Evolutionary conservation across 1,140 invertebrate genomes (phyloP).

Genomic region (Drosophila albomicans): DNA sequence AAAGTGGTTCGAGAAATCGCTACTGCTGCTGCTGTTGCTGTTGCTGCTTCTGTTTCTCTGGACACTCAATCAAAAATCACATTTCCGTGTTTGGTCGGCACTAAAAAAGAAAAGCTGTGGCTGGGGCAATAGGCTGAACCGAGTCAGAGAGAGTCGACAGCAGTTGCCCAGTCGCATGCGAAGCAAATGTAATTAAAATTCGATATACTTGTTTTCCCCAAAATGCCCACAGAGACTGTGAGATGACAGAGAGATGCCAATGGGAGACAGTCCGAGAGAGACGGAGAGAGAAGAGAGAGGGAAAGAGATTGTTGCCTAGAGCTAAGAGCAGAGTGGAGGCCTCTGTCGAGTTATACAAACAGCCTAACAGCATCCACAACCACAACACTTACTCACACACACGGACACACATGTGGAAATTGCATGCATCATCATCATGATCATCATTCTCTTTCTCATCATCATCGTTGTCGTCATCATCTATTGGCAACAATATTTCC

Average conservation of each 20-base stretch:
- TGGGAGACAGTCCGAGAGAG: neutral
- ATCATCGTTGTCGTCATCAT: slow-evolving; percentile 50
- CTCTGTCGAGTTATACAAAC: slow-evolving; percentile 43
- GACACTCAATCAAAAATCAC: slow-evolving; percentile 79
- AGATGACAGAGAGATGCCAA: slow-evolving; percentile 3
- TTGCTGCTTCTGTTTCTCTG: slow-evolving; percentile 20
- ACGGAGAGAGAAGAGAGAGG: neutral
- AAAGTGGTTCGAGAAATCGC: slow-evolving; percentile 9
- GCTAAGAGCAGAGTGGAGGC: slow-evolving; percentile 32
- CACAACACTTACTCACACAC: slow-evolving; percentile 21
- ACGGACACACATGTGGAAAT: slow-evolving; percentile 24
- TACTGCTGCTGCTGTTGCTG: slow-evolving; percentile 5
- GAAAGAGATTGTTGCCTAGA: slow-evolving; percentile 20
- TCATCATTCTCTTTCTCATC: slow-evolving; percentile 48
- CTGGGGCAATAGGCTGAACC: neutral
- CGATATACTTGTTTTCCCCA: slow-evolving; percentile 83
- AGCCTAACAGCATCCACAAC: slow-evolving; percentile 43
- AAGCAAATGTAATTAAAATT: slow-evolving; percentile 84
- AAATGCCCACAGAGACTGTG: slow-evolving; percentile 61
- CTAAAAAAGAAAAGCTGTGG: slow-evolving; percentile 59
- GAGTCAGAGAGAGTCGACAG: neutral
- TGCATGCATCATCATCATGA: slow-evolving; percentile 72
- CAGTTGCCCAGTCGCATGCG: slow-evolving; percentile 49
- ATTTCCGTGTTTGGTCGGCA: slow-evolving; percentile 66
- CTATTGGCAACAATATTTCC: slow-evolving; percentile 68